A percentile compares a stretch with the other conserved stretches of the same genome.
Conservation (phyloP, 2,888 invertebrate species). For the Andrena minutula region DNA sequence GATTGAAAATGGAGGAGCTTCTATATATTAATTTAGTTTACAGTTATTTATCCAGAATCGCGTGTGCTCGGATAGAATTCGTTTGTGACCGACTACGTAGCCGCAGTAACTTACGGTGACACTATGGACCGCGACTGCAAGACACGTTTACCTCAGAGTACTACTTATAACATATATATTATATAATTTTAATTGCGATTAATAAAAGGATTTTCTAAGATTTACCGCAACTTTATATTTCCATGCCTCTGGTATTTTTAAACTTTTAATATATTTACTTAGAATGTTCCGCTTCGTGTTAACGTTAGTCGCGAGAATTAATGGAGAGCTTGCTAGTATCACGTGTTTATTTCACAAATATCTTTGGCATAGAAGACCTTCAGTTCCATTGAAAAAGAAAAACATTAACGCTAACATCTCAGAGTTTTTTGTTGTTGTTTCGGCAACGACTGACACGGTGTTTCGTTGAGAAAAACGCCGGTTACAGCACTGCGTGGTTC, state of each 20-base stretch:
- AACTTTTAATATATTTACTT: background rate
- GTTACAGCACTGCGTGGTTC: slow-evolving; percentile 27
- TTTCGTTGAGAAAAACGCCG: slow-evolving; percentile 28
- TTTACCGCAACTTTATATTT: background rate
- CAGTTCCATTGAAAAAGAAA: slow-evolving; percentile 52
- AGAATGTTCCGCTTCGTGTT: background rate
- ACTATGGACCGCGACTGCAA: slow-evolving; percentile 14
- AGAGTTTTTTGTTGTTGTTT: slow-evolving; percentile 12
- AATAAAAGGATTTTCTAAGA: slow-evolving; percentile 57
- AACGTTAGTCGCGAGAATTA: slow-evolving; percentile 12
- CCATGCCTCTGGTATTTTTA: background rate
- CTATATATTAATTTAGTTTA: slow-evolving; percentile 26
- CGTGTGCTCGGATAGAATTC: slow-evolving; percentile 1
- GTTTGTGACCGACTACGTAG: slow-evolving; percentile 11
- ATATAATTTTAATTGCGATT: slow-evolving; percentile 39
- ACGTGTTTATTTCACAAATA: slow-evolving; percentile 67
- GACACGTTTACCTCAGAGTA: slow-evolving; percentile 47
- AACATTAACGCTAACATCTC: slow-evolving; percentile 53
- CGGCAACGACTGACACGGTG: slow-evolving; percentile 37
- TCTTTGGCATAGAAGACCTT: slow-evolving; percentile 64
- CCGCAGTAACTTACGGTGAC: slow-evolving; percentile 22
- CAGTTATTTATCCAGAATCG: slow-evolving; percentile 14
- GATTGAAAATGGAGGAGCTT: slow-evolving; percentile 13
- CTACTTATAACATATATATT: slow-evolving; percentile 40
- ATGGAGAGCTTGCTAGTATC: slow-evolving; percentile 42